Base-by-base conservation (phyloP, 2,797 vertebrate species). In the Anguilla anguilla region DNA sequence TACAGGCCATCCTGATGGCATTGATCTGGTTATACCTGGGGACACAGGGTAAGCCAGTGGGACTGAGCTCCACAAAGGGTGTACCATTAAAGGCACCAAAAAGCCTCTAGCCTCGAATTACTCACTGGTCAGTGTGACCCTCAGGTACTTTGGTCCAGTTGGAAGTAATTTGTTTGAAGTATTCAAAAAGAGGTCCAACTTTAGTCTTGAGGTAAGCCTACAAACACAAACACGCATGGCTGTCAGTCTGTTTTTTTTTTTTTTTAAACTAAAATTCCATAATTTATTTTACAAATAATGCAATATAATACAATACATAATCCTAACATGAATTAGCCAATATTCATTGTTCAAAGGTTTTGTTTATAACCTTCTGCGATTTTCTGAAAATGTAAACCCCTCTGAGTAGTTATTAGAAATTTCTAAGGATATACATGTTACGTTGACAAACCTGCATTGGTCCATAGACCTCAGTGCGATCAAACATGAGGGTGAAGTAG, bases 401-500 rank as follows among this genome's bases (percentile, higher is more conserved):
- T 0, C 90, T 97, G 97, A 87, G 99, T 97, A 1, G 99, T 97
- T 97, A 98, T 98, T 89, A 96, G 94, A 89, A 93, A 67, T 67
- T 3, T 90, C 91, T 97, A 57, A 57, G 55, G 97, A 22, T 84
- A 19, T 0, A 99, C 3, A 43, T 43, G 39, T 43, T 0, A 10
- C 28, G 35, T 35, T 43, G n/a, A 1, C 87, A 35, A 19, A 99
- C 98, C 97, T 96, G 94, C 97, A 99, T 97, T 87, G 86, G 91
- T 15, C 97, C 97, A 0, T 97, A 97, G 67, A 98, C 96, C 25
- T 97, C 96, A 0, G 93, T 96, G 89, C 98, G 97, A 91, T 99
- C 98, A 1, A 99, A 98, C 98, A 99, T 99, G 88, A 97, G 96
- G 91, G 92, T 91, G 93, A 97, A 98, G 94, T 97, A 99, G 84